Percentiles rank a stretch among this genome's conserved stretches.
phyloP scores from a whole-genome alignment of 2,113 vertebrate genomes.

The Colaptes auratus region DNA sequence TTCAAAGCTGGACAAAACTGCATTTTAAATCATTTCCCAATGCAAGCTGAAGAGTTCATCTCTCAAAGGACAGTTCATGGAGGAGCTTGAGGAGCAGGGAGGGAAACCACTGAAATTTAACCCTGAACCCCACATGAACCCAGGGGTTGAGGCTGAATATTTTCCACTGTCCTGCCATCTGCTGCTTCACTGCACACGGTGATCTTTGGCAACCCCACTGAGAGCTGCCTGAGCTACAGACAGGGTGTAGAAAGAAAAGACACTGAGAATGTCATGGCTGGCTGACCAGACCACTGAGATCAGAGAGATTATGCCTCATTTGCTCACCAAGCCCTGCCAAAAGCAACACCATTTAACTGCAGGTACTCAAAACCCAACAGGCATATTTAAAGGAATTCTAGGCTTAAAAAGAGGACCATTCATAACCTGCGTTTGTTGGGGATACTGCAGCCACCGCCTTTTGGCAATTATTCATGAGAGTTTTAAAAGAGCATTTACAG shows the following conservation, averaged over 20 bases:
- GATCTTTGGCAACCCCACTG: slow-evolving; percentile 77
- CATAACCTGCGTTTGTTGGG: slow-evolving; percentile 70
- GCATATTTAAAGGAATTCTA: slow-evolving; percentile 72
- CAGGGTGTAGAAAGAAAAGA: slow-evolving; percentile 80
- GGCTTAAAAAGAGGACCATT: slow-evolving; percentile 74
- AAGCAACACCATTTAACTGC: slow-evolving; percentile 84
- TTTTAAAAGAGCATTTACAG: slow-evolving; percentile 18
- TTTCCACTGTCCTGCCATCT: slow-evolving; percentile 70
- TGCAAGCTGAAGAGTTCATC: not conserved
- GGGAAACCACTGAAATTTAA: slow-evolving; percentile 65
- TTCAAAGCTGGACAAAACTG: not conserved
- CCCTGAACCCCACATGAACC: slow-evolving; percentile 79
- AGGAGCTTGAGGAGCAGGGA: not conserved
- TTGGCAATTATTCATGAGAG: slow-evolving; percentile 56
- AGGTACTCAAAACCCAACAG: slow-evolving; percentile 80
- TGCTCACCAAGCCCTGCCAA: slow-evolving; percentile 80
- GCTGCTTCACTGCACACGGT: slow-evolving; percentile 63
- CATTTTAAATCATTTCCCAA: not conserved
- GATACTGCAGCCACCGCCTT: slow-evolving; percentile 62
- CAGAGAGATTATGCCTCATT: slow-evolving; percentile 84
- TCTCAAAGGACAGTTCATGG: slow-evolving; percentile 10
- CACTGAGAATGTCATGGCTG: slow-evolving; percentile 80
- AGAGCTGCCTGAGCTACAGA: slow-evolving; percentile 76
- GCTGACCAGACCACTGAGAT: slow-evolving; percentile 79
- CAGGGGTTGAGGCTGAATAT: slow-evolving; percentile 50